phyloP scores from a whole-genome alignment of 2,888 invertebrate genomes.

The Achlya flavicornis region DNA sequence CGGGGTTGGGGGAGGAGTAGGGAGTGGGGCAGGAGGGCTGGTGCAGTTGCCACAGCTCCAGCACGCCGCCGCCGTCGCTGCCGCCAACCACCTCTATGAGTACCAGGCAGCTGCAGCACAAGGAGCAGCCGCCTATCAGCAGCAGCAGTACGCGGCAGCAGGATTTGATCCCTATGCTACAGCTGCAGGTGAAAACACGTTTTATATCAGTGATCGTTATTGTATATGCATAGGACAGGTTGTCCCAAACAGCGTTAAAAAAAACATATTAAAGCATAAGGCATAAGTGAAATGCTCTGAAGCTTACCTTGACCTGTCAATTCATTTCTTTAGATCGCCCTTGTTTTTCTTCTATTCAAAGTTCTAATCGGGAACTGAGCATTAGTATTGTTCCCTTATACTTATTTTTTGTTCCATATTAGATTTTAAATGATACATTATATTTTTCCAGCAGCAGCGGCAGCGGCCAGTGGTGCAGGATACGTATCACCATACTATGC shows the following conservation, averaged over 20 bases:
- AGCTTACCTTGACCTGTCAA: too few species aligned
- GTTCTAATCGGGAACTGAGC: too few species aligned
- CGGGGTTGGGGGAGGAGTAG: conserved; percentile 74
- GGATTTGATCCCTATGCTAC: conserved; percentile 90
- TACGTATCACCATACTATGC: conserved; percentile 90
- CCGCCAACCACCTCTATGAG: conserved; percentile 92
- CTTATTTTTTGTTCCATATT: background rate
- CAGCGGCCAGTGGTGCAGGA: conserved; percentile 86
- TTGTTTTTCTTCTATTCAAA: too few species aligned
- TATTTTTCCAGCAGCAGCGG: conserved; percentile 64
- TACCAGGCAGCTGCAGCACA: conserved; percentile 91
- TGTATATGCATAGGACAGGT: too few species aligned
- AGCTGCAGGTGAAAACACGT: conserved; percentile 84
- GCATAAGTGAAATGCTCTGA: too few species aligned
- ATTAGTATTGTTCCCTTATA: too few species aligned
- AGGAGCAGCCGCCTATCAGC: conserved; percentile 87
- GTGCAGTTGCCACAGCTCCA: conserved; percentile 88
- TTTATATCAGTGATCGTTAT: background rate
- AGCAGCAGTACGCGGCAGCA: conserved; percentile 89
- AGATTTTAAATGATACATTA: conserved; percentile 13
- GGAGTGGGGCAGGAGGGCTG: conserved; percentile 86
- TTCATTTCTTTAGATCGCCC: too few species aligned
- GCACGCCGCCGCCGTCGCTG: conserved; percentile 90
- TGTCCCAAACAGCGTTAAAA: background rate
- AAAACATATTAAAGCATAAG: background rate